Conservation (phyloP, 2,797 vertebrate species). For the Arremon brunneinucha region DNA sequence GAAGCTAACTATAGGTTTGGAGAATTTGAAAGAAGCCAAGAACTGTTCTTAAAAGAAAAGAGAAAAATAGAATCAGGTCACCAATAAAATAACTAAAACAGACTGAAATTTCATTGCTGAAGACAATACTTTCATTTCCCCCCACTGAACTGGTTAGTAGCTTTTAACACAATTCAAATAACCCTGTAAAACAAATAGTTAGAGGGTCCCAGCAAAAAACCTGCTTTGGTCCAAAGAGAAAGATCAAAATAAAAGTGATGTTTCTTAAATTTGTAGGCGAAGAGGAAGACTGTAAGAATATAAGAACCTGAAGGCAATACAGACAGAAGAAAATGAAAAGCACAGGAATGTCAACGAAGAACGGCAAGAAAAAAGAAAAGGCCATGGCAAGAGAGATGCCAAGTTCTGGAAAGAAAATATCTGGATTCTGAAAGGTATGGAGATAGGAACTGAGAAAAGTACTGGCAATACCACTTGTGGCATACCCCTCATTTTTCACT, state of each 20-base stretch:
- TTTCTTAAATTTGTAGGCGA: not conserved
- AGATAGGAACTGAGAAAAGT: not conserved
- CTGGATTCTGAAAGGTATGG: not conserved
- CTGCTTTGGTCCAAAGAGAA: not conserved
- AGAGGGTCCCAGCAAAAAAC: not conserved
- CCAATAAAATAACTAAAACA: not conserved
- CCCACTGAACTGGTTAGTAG: not conserved
- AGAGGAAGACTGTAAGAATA: not conserved
- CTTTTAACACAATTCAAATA: not conserved
- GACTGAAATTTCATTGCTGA: not conserved
- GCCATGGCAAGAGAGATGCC: not conserved
- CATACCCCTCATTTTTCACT: not conserved
- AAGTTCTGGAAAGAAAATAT: not conserved
- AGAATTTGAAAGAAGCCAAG: not conserved
- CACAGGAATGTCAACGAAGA: not conserved
- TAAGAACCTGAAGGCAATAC: not conserved
- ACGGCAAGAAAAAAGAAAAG: not conserved
- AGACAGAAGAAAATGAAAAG: not conserved
- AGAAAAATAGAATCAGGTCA: not conserved
- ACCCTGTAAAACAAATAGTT: not conserved
- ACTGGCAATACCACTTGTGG: not conserved
- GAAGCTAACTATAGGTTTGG: not conserved
- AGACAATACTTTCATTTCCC: not conserved
- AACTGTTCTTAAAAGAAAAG: not conserved
- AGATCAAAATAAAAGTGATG: not conserved